phyloP scores from a whole-genome alignment of 2,888 invertebrate species.

The Mythimna impura region DNA sequence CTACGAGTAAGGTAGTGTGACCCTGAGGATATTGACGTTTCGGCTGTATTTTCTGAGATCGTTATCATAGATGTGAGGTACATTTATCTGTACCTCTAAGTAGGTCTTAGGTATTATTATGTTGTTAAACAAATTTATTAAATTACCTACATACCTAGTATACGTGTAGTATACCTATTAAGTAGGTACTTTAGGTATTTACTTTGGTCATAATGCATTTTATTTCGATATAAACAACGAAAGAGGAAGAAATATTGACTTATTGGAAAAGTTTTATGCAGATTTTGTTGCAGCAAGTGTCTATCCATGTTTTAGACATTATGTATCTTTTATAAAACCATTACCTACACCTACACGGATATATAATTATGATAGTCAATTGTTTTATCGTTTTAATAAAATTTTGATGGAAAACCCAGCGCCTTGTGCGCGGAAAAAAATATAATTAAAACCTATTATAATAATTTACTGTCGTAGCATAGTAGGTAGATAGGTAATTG shows the following conservation, averaged over 20 bases:
- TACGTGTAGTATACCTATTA: too few species aligned
- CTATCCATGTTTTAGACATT: not conserved
- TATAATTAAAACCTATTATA: not conserved
- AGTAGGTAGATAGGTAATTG: too few species aligned
- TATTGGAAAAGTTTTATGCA: not conserved
- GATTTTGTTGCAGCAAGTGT: not conserved
- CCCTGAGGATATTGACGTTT: conserved; percentile 11
- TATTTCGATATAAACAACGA: not conserved
- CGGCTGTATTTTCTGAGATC: not conserved
- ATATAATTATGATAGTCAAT: not conserved
- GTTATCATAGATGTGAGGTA: not conserved
- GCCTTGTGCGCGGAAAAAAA: not conserved
- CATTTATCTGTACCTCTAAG: too few species aligned
- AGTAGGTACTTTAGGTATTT: too few species aligned
- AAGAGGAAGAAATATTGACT: not conserved
- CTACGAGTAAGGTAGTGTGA: not conserved
- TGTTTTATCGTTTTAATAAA: not conserved
- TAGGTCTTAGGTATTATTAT: not conserved
- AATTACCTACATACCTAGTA: too few species aligned
- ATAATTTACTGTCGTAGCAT: not conserved
- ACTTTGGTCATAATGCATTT: too few species aligned
- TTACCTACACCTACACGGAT: not conserved
- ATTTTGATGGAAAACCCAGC: not conserved
- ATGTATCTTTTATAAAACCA: not conserved
- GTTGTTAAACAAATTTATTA: not conserved